These are phyloP conservation scores for Sebastiscus albofasciatus DNA, from an alignment of 2,797 vertebrate genomes.

Conservation along the genomic window DNA sequence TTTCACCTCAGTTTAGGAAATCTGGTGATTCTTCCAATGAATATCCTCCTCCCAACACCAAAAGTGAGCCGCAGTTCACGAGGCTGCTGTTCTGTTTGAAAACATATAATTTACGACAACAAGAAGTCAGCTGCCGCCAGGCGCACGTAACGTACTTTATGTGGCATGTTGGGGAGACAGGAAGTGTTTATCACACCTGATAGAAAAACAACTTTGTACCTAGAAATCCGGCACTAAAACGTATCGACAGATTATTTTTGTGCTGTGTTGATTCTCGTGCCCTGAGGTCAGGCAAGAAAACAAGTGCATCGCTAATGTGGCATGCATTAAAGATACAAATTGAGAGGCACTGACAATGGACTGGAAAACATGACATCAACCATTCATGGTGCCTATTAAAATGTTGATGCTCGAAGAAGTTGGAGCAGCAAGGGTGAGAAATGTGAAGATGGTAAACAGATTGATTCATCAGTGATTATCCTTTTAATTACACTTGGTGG, in stretches of 20 bases:
- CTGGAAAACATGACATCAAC: constrained; percentile 7
- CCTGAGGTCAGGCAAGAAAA: constrained; percentile 12
- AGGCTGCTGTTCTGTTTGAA: constrained; percentile 23
- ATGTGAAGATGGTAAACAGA: constrained; percentile 8
- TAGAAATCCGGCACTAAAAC: not conserved
- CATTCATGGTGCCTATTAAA: constrained; percentile 13
- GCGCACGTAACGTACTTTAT: not conserved
- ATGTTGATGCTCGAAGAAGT: constrained; percentile 14
- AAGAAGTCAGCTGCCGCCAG: not conserved
- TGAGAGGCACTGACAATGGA: constrained; percentile 23
- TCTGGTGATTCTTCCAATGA: not conserved
- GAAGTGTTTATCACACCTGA: constrained; percentile 29
- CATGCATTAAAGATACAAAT: constrained; percentile 15
- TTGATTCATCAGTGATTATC: constrained; percentile 8
- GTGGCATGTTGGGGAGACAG: constrained; percentile 17
- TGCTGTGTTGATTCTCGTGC: constrained; percentile 1
- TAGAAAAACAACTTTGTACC: constrained; percentile 29
- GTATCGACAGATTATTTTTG: not conserved
- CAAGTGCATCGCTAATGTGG: constrained; percentile 27
- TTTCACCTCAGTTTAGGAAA: not conserved
- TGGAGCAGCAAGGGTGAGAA: not conserved
- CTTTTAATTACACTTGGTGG: not conserved
- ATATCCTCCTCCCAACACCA: not conserved
- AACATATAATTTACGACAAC: constrained; percentile 16
- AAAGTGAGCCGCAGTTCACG: not conserved